These are phyloP conservation scores for Ormyrus thymus DNA, from an alignment of 2,888 invertebrate genomes.

Conservation along the genomic window DNA sequence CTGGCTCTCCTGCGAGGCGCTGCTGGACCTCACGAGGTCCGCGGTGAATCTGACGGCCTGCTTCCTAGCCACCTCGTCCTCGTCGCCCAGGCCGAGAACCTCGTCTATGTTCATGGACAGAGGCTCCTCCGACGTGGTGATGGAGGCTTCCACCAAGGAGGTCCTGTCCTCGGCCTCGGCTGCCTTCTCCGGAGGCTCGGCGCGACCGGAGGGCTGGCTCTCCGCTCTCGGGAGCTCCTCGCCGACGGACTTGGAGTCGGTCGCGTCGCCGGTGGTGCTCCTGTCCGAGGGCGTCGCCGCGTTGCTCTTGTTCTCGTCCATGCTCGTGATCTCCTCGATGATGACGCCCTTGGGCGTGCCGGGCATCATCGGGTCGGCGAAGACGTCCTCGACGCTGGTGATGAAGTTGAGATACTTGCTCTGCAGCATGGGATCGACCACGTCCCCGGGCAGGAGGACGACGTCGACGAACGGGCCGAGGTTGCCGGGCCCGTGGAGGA, in stretches of 20 bases:
- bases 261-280: not conserved
- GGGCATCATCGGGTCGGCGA: conserved; percentile 39
- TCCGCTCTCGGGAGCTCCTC: not conserved
- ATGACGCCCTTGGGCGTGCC: conserved; percentile 61
- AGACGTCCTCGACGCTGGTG: conserved; percentile 66
- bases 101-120: conserved; percentile 61
- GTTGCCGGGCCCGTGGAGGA: not conserved
- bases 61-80: conserved; percentile 17
- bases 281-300: not conserved
- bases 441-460: conserved; percentile 19
- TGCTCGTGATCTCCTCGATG: conserved; percentile 68
- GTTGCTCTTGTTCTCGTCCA: conserved; percentile 49
- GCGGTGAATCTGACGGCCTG: not conserved
- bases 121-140: conserved; percentile 32
- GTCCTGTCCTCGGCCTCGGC: not conserved
- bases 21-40: not conserved
- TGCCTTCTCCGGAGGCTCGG: not conserved
- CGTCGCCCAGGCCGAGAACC: conserved; percentile 57
- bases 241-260: not conserved
- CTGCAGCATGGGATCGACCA: conserved; percentile 58
- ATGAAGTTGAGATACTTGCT: conserved; percentile 66
- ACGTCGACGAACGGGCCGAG: conserved; percentile 33
- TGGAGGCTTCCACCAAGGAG: conserved; percentile 12
- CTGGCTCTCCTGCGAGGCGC: conserved; percentile 52
- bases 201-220: not conserved